Percentiles rank a stretch among this genome's conserved stretches.
Conservation (phyloP, 2,888 invertebrate genomes). For the Alsophila aescularia region DNA sequence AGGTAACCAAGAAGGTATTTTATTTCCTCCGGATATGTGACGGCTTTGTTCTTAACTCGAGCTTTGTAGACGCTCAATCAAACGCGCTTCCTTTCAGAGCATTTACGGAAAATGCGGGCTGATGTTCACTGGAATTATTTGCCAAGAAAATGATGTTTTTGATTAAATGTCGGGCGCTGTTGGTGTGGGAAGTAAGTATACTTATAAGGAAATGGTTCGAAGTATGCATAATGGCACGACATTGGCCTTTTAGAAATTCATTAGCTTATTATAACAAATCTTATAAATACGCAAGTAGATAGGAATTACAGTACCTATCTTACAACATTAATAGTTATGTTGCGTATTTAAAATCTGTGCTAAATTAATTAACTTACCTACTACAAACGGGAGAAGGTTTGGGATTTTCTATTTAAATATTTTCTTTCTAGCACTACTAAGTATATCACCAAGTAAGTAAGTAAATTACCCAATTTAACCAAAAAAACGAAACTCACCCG, state of each 20-base stretch:
- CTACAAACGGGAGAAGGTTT: too few species aligned
- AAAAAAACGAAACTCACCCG: too few species aligned
- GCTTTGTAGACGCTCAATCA: constrained; percentile 29
- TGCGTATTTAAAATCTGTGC: too few species aligned
- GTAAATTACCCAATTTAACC: too few species aligned
- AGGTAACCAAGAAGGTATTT: constrained; percentile 19
- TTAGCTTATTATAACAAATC: too few species aligned
- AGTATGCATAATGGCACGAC: background rate
- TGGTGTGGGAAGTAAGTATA: constrained; percentile 2
- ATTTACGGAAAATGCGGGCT: constrained; percentile 30
- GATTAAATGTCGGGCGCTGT: constrained; percentile 10
- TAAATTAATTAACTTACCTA: too few species aligned
- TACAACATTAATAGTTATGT: too few species aligned
- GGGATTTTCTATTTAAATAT: too few species aligned
- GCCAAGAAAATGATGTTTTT: constrained; percentile 21
- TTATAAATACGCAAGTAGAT: too few species aligned
- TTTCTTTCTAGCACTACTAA: too few species aligned
- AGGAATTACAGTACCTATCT: too few species aligned
- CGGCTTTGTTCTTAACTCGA: constrained; percentile 27
- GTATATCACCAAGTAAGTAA: too few species aligned
- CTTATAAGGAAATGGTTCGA: background rate
- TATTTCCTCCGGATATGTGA: constrained; percentile 21
- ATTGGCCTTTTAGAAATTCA: background rate
- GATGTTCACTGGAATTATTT: constrained; percentile 18
- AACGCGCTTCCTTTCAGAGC: constrained; percentile 23